A percentile compares a stretch with the other conserved stretches of the same genome.
Conservation (phyloP, 2,888 invertebrate genomes). For the Amphipoea oculea region DNA sequence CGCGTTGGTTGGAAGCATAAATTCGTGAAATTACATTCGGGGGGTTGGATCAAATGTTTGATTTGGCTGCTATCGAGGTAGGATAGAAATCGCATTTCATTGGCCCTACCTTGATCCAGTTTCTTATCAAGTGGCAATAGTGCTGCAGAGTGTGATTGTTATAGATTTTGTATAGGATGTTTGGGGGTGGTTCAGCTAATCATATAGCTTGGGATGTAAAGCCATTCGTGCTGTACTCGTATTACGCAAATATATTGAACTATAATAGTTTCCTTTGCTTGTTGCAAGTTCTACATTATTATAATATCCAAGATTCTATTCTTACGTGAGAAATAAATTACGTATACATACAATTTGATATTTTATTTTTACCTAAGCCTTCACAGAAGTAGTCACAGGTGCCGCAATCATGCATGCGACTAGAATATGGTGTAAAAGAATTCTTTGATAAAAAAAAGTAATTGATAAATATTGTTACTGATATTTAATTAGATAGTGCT, state of each 20-base stretch:
- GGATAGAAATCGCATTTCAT: neutral
- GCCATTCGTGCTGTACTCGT: constrained; percentile 17
- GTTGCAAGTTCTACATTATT: constrained; percentile 46
- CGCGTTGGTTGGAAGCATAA: neutral
- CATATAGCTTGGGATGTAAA: constrained; percentile 40
- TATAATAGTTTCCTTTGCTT: constrained; percentile 53
- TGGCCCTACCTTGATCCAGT: constrained; percentile 11
- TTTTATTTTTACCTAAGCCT: neutral
- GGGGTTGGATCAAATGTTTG: constrained; percentile 17
- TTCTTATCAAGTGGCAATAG: neutral
- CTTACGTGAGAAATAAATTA: constrained; percentile 55
- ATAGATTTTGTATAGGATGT: constrained; percentile 43
- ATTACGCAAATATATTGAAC: constrained; percentile 48
- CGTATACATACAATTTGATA: constrained; percentile 27
- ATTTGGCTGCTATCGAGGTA: neutral
- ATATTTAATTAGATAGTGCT: neutral
- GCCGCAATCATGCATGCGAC: neutral
- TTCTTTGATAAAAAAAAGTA: neutral
- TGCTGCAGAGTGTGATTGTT: constrained; percentile 15
- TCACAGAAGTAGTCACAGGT: neutral
- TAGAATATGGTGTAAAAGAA: neutral
- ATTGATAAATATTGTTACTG: neutral
- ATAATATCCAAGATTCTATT: constrained; percentile 50
- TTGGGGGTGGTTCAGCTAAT: constrained; percentile 13
- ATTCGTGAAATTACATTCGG: neutral